Evolutionary conservation across 2,113 vertebrate species (phyloP).

Genomic region (Pterocles burchelli): DNA sequence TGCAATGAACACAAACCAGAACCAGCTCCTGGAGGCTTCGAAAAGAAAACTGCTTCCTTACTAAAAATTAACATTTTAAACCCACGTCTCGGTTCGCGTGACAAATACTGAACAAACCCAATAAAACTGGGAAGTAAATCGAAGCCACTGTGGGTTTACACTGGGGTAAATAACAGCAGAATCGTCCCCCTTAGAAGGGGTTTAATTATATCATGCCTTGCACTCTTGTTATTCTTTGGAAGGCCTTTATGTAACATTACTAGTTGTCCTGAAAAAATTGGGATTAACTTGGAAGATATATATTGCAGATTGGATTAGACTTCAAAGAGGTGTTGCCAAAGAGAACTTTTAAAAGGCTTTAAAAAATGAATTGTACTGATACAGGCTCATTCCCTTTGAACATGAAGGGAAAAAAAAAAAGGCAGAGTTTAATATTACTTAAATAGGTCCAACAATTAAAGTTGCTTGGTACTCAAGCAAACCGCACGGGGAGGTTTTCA

Average conservation of each 20-base stretch:
- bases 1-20: conserved; percentile 20
- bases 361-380: background rate
- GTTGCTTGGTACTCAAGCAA: background rate
- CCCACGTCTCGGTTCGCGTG: background rate
- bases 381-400: conserved; percentile 33
- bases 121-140: background rate
- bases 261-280: conserved; percentile 44
- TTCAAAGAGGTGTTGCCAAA: conserved; percentile 62
- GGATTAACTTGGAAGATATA: conserved; percentile 56
- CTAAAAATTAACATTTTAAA: conserved; percentile 32
- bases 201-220: background rate
- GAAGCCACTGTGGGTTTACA: background rate
- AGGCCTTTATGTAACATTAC: conserved; percentile 18
- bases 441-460: background rate
- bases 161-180: background rate
- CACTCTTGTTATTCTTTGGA: conserved; percentile 15
- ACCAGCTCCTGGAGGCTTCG: background rate
- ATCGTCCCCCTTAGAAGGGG: background rate
- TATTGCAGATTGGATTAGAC: conserved; percentile 60
- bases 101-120: background rate
- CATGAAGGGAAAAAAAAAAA: background rate
- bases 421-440: conserved; percentile 39
- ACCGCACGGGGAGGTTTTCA: background rate
- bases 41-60: conserved; percentile 6
- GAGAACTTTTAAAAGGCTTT: conserved; percentile 60